Evolutionary conservation across 2,888 invertebrate genomes (phyloP).

Genomic region (Zaprionus obscuricornis): DNA sequence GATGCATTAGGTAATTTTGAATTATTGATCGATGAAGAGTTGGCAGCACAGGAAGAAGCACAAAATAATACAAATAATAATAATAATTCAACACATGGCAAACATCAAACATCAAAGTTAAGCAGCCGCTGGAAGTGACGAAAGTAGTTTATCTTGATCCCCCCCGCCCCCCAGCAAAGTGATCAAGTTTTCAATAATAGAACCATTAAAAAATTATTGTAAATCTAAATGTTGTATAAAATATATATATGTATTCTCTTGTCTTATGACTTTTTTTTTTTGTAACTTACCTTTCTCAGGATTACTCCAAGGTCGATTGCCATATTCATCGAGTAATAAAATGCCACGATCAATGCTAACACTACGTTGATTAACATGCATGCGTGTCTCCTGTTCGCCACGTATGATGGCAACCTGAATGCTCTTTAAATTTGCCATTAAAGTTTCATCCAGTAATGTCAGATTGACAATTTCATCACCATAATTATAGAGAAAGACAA

Average conservation of each 20-base stretch:
- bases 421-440: constrained; percentile 91
- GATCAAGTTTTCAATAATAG: neutral
- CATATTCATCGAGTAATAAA: constrained; percentile 89
- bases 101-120: constrained; percentile 53
- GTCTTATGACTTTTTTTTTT: neutral
- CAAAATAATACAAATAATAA: constrained; percentile 55
- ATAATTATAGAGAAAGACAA: constrained; percentile 93
- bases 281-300: constrained; percentile 87
- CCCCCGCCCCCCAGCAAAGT: neutral
- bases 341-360: constrained; percentile 88
- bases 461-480: constrained; percentile 91
- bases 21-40: constrained; percentile 92
- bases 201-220: neutral
- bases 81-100: constrained; percentile 42
- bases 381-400: constrained; percentile 88
- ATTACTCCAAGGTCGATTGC: constrained; percentile 94
- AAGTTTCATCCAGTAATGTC: constrained; percentile 88
- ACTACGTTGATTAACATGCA: constrained; percentile 92
- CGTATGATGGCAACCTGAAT: constrained; percentile 94
- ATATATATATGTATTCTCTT: too few species aligned
- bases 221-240: too few species aligned
- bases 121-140: constrained; percentile 81
- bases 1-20: constrained; percentile 94
- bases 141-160: constrained; percentile 22
- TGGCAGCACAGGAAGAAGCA: constrained; percentile 87